Base-by-base conservation (phyloP, 2,797 vertebrate species). In the Momotus momota region DNA sequence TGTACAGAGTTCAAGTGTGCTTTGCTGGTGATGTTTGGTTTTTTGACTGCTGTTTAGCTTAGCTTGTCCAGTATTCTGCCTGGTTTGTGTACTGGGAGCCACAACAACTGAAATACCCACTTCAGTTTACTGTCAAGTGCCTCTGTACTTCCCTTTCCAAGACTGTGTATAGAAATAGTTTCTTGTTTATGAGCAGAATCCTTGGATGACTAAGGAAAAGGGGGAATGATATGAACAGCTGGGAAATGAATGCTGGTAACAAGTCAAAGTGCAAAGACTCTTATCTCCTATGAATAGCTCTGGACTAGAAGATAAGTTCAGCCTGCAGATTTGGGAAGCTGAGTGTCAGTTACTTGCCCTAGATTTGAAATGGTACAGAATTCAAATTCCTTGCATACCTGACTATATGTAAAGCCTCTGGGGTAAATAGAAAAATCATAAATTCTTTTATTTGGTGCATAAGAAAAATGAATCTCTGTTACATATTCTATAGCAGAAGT, bases 161-260 rank as follows among this genome's bases (percentile, higher is more conserved):
- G 46, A 51, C 1, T 77, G 7, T 19, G 7, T 13, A 10, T 1
- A 74, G 40, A 55, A 80, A 90, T 27, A 51, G 31, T 67, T 84
- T 79, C 16, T 33, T 54, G 3, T 31, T 84, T 4, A 5, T 33
- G 14, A 66, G 35, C 9, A 46, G 52, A 54, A 45, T 40, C n/a
- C 26, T 67, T 60, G 20, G 12, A 8, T 35, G 33, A 16, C 12
- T 48, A 49, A 85, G 22, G 43, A 70, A 87, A 89, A 40, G 8
- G 6, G 14, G 27, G 31, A 77, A 21, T 0, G 0, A 31, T 25
- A 22, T 27, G 41, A 85, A 29, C 14, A 31, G 8, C 0, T 69
- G 40, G 46, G 58, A 84, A 55, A 2, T 33, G 38, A 81, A 54
- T 1, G 6, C 4, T 55, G 15, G 3, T 46, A 21, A 15, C 14